Base-by-base conservation (phyloP, 2,113 vertebrate genomes). In the Noturus placidus region DNA sequence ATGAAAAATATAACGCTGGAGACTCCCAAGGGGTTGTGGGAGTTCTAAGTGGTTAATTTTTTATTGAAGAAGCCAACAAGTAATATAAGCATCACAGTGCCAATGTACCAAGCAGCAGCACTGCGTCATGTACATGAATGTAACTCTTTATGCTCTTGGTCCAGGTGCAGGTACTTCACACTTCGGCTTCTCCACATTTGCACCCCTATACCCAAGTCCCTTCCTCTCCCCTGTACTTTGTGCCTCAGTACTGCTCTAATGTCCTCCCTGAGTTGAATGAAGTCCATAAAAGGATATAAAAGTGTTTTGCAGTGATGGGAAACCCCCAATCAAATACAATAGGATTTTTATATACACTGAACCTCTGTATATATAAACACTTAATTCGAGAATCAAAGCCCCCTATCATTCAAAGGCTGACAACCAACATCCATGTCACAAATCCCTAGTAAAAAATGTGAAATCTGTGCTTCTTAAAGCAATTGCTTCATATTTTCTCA, bases 81-180 rank as follows among this genome's bases (percentile, higher is more conserved):
- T 69, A 61, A 59, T 83, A 35, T 7, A 88, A 72, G 46, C 78
- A 72, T 65, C 7, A 80, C 67, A 14, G 30, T 72, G 76, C 83
- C 69, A 72, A 79, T 42, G 61, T 79, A 56, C 4, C 72, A 63
- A 59, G 69, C 81, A 72, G 57, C 56, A 77, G 78, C 57, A 77
- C 25, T 52, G 59, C 65, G 5, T 85, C 54, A 86, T 35, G 22
- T 89, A 87, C 87, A 95, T 96, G 95, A 97, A 96, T 96, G 93
- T 91, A 91, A 91, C 85, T 93, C 92, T 95, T 94, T 95, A 94
- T 93, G 94, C 89, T 42, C 0, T 1, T 33, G 77, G 89, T 92
- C 95, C 95, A 97, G 96, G 95, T 97, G 95, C 95, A 95, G 94
- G 17, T 91, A 88, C 92, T 92, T 96, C 94, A 94, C 95, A 95